Percentiles rank a stretch among this genome's conserved stretches.
phyloP scores from a whole-genome alignment of 2,113 vertebrate species.

The Pangasianodon hypophthalmus region DNA sequence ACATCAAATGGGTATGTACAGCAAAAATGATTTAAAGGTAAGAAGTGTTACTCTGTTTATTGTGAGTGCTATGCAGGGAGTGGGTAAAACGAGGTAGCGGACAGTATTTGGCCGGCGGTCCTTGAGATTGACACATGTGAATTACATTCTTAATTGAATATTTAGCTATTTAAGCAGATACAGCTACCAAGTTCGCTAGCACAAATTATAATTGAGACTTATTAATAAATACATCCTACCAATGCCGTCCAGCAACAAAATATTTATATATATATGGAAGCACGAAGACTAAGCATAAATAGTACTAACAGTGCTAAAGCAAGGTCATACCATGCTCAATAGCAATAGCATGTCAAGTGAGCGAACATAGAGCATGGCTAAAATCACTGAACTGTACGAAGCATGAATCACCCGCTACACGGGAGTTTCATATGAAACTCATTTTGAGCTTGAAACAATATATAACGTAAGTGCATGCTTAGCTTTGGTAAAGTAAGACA shows the following conservation, averaged over 20 bases:
- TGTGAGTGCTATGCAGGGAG: no score
- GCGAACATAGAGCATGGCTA: background rate
- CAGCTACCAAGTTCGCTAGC: background rate
- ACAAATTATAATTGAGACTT: background rate
- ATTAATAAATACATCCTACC: background rate
- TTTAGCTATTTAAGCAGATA: background rate
- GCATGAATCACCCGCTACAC: background rate
- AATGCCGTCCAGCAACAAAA: background rate
- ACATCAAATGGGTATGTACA: no score
- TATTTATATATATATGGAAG: background rate
- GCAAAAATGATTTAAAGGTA: no score
- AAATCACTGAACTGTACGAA: slow-evolving; percentile 3
- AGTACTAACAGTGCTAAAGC: background rate
- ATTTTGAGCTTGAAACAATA: background rate
- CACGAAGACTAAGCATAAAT: background rate
- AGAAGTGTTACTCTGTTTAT: no score
- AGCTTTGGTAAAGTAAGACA: background rate
- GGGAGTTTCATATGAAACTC: background rate
- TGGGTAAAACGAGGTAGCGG: background rate
- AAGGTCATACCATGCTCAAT: slow-evolving; percentile 36
- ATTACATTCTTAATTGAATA: background rate
- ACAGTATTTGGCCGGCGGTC: background rate
- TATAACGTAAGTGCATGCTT: background rate
- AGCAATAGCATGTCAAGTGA: background rate
- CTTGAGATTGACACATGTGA: background rate